phyloP scores from a whole-genome alignment of 2,797 vertebrate genomes.

The Bradypus variegatus region DNA sequence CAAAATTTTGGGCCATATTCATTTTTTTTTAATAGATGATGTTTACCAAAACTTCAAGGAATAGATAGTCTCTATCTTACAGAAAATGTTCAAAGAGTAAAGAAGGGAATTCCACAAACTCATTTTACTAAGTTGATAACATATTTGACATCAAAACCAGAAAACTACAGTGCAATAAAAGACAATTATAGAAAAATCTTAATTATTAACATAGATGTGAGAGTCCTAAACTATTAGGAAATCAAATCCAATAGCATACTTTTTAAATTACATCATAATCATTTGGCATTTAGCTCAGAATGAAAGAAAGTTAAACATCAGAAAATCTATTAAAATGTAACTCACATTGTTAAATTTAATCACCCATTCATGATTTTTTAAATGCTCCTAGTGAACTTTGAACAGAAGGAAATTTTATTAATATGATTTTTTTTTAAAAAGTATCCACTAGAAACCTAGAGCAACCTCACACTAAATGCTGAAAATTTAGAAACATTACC shows the following conservation, averaged over 20 bases:
- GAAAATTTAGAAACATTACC: constrained; percentile 13
- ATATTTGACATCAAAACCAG: constrained; percentile 11
- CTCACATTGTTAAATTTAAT: background rate
- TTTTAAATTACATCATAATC: constrained; percentile 12
- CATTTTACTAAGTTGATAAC: constrained; percentile 6
- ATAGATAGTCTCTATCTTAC: background rate
- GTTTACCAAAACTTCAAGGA: background rate
- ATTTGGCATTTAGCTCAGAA: background rate
- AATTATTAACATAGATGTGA: background rate
- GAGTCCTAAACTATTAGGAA: constrained; percentile 25
- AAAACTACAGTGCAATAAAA: background rate
- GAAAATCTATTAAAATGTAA: constrained; percentile 17
- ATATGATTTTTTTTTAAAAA: background rate
- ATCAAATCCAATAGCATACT: background rate
- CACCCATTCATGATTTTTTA: background rate
- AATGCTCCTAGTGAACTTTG: background rate
- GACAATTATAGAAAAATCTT: background rate
- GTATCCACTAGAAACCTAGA: background rate
- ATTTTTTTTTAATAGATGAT: background rate
- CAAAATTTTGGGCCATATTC: background rate
- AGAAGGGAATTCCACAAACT: background rate
- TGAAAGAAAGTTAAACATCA: background rate
- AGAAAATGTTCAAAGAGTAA: constrained; percentile 1
- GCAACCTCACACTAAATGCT: background rate
- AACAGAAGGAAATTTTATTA: background rate